Base-by-base conservation (phyloP, 2,113 vertebrate genomes). In the Zonotrichia leucophrys region DNA sequence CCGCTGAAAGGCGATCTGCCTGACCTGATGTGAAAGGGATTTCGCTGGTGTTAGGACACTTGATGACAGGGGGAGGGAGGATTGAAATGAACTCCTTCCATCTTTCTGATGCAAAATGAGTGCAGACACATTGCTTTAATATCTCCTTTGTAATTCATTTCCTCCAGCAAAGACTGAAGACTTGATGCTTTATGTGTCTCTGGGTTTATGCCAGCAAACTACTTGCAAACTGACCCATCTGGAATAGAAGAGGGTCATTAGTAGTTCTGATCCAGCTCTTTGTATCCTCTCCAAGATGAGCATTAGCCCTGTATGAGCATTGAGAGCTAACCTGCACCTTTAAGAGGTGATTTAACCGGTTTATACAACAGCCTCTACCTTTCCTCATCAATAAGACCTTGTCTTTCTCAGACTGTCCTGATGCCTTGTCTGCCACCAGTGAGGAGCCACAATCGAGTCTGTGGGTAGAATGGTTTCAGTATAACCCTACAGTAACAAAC, bases 91-190 rank as follows among this genome's bases (percentile, higher is more conserved):
- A 79, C 92, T 96, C 94, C 84, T 94, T 96, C 95, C 94, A 88
- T 95, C 87, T 85, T 96, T 59, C 81, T 95, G 89, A 97, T 95
- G 89, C 79, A 92, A 94, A 96, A 96, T 96, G 94, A 97, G 96
- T 95, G 96, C 87, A 90, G 93, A 96, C 96, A 95, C 89, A 92
- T 90, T 96, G 94, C 94, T 95, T 97, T 96, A 96, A 95, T 95
- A 94, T 94, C 87, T 89, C 59, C 89, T 96, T 93, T 79, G 95
- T 93, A 96, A 93, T 84, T 96, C 88, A 92, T 96, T 97, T 96
- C 97, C 84, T 95, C 85, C 72, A 60, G 86, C 81, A 91, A 69
- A 96, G 64, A 69, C 87, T 74, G 94, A 95, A 93, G 89, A 87
- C 58, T 94, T 44, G 25, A 70, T 93, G 70, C 80, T 97, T 96